phyloP scores from a whole-genome alignment of 2,888 invertebrate species.

The Yponomeuta sedellus region DNA sequence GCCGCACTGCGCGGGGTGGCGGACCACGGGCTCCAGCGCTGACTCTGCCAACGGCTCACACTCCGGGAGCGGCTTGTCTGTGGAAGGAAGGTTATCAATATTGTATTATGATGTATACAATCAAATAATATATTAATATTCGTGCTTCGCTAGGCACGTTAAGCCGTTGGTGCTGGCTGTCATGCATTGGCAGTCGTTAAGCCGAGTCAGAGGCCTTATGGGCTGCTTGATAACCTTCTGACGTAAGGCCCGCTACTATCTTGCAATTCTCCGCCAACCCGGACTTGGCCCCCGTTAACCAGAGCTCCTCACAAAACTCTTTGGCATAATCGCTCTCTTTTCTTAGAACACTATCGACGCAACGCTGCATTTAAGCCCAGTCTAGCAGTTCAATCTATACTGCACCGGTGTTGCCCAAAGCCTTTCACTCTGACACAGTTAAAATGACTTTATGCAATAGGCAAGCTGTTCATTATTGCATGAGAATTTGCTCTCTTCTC shows the following conservation, averaged over 20 bases:
- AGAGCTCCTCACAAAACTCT: too few relatives aligned
- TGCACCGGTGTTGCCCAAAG: constrained; percentile 19
- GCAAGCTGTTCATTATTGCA: constrained; percentile 3
- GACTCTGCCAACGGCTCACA: constrained; percentile 34
- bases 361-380: not conserved
- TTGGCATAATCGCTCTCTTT: too few relatives aligned
- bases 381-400: not conserved
- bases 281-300: too few relatives aligned
- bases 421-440: constrained; percentile 15
- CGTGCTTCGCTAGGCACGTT: too few relatives aligned
- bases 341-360: not conserved
- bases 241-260: too few relatives aligned
- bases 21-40: constrained; percentile 40
- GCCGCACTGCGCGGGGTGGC: constrained; percentile 59
- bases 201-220: too few relatives aligned
- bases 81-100: constrained; percentile 8
- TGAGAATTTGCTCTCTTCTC: constrained; percentile 6
- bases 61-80: constrained; percentile 65
- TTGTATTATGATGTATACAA: not conserved
- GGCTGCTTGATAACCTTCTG: too few relatives aligned
- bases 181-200: too few relatives aligned
- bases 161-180: too few relatives aligned
- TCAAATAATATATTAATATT: too few relatives aligned
- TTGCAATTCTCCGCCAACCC: too few relatives aligned
- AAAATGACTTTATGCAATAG: constrained; percentile 11